phyloP scores from a whole-genome alignment of 2,797 vertebrate genomes.

The Sebastes matsubarae region DNA sequence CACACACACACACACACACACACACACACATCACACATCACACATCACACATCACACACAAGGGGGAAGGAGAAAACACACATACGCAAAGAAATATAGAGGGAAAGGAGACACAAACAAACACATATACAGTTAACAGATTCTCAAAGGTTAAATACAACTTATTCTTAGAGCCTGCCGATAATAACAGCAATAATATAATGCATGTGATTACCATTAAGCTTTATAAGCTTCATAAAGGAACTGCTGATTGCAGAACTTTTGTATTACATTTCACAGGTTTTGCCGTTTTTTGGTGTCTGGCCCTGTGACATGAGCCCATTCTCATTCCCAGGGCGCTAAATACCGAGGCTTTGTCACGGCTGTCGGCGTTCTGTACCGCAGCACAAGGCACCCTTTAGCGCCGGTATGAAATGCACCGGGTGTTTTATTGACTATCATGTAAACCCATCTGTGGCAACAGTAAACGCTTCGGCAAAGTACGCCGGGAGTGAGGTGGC shows the following conservation, averaged over 20 bases:
- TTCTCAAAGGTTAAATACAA: conserved; percentile 1
- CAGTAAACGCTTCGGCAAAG: too few species aligned
- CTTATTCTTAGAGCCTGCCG: neutral
- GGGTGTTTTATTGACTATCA: too few species aligned
- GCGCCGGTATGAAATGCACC: too few species aligned
- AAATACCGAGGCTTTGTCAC: too few species aligned
- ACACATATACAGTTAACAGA: conserved; percentile 49
- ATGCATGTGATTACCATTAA: neutral
- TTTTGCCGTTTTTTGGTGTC: neutral
- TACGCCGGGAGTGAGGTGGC: too few species aligned
- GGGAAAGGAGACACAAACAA: conserved; percentile 43
- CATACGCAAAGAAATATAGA: conserved; percentile 24
- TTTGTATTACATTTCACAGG: neutral
- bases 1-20: neutral
- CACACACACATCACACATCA: conserved; percentile 14
- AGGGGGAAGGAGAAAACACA: neutral
- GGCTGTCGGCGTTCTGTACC: too few species aligned
- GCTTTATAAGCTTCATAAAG: neutral
- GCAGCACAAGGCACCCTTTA: too few species aligned
- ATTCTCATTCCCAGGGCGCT: too few species aligned
- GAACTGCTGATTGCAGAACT: neutral
- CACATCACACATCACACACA: neutral
- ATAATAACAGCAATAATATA: neutral
- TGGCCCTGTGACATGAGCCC: neutral
- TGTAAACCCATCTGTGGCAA: too few species aligned